These are phyloP conservation scores for Sapayoa aenigma DNA, from an alignment of 2,113 vertebrate species.

Conservation along the genomic window DNA sequence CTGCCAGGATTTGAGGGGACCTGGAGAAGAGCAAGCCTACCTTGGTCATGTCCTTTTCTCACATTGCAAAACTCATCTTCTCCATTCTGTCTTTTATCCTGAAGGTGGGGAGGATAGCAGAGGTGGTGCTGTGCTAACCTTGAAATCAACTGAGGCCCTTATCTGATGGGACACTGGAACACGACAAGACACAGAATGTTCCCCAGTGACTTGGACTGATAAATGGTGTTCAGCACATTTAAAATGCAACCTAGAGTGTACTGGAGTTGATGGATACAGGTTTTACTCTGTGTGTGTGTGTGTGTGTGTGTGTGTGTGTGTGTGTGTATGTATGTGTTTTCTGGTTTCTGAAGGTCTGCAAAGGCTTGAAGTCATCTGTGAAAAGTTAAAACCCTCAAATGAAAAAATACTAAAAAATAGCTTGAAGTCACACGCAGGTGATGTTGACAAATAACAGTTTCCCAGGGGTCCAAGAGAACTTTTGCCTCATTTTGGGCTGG, in stretches of 20 bases:
- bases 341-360: neutral
- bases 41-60: neutral
- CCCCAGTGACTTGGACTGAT: neutral
- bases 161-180: neutral
- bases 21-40: neutral
- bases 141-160: neutral
- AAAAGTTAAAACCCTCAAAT: neutral
- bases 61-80: neutral
- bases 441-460: neutral
- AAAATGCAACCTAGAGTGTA: neutral
- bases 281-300: neutral
- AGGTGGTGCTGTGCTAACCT: neutral
- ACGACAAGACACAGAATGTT: neutral
- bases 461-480: neutral
- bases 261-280: neutral
- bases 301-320: accelerated
- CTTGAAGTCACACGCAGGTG: neutral
- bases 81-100: neutral
- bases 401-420: neutral
- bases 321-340: neutral
- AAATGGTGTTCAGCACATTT: neutral
- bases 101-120: neutral
- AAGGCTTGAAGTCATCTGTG: neutral
- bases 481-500: neutral
- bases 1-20: neutral